Base-by-base conservation (phyloP, 2,113 vertebrate species). In the Caranx ignobilis region DNA sequence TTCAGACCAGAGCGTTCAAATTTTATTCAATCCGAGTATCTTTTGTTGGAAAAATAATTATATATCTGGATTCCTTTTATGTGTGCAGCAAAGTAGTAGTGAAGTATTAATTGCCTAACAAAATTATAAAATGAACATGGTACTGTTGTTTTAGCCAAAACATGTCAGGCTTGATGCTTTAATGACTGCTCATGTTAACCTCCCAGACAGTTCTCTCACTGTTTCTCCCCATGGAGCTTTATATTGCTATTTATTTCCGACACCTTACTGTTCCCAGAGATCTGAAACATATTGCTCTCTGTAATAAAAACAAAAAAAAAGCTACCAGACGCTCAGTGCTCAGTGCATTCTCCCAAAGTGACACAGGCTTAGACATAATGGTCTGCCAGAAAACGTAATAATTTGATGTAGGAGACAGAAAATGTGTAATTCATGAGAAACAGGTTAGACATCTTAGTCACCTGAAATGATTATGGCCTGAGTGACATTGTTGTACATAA, bases 161-260 rank as follows among this genome's bases (percentile, higher is more conserved):
- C 52, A 54, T 79, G 73, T 73, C 69, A 47, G 66, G 18, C 31
- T 75, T 68, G 80, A 79, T 61, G 71, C 60, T 77, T 52, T 74
- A 74, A 75, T 81, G 61, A 19, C 63, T 18, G 55, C 21, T 76
- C 43, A 70, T 69, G 64, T 73, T 80, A 68, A 77, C 66, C 65
- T 83, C 16, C 41, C 61, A 67, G 72, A 73, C 62, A 54, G 45
- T 63, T 79, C 15, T 19, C 52, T 0, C 69, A 69, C 63, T 77
- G 45, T 79, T 66, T 70, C 65, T 65, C 69, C 74, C 81, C 34
- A 16, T 63, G 67, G 65, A 79, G 71, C 15, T 76, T 77, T 79
- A 70, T 74, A 71, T 77, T 72, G 54, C 21, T 82, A 50, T 87
- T 73, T 80, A 83, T 82, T 82, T 77, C 60, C 65, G 72, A 76